Conservation (phyloP, 2,113 vertebrate genomes). For the Vireo altiloquus region DNA sequence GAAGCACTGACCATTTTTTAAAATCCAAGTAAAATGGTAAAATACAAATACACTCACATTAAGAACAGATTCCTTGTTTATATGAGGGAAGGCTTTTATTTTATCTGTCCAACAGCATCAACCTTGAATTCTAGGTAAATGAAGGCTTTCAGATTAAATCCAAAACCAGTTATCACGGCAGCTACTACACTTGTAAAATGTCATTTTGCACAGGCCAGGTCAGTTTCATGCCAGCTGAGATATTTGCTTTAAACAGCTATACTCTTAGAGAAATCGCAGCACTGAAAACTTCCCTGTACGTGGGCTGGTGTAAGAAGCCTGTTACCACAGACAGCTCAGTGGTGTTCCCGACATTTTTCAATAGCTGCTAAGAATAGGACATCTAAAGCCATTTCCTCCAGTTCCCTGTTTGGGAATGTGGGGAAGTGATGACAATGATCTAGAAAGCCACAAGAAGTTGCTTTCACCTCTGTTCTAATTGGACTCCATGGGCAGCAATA, state of each 20-base stretch:
- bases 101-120: neutral
- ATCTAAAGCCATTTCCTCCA: constrained; percentile 12
- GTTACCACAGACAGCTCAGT: constrained; percentile 1
- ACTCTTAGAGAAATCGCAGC: neutral
- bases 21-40: neutral
- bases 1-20: neutral
- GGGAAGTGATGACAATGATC: neutral
- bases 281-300: neutral
- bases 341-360: constrained; percentile 18
- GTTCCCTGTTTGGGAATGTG: neutral
- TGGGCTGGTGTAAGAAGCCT: constrained; percentile 17
- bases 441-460: neutral
- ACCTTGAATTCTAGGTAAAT: neutral
- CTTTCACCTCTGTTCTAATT: neutral
- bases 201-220: neutral
- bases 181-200: neutral
- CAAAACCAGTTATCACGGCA: neutral
- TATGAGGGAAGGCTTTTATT: neutral
- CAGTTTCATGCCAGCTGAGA: neutral
- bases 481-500: neutral
- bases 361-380: constrained; percentile 34
- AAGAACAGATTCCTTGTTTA: neutral
- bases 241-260: neutral
- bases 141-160: neutral
- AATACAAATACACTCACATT: neutral